phyloP scores from a whole-genome alignment of 2,797 vertebrate genomes.

The Halcyon smyrnensis region DNA sequence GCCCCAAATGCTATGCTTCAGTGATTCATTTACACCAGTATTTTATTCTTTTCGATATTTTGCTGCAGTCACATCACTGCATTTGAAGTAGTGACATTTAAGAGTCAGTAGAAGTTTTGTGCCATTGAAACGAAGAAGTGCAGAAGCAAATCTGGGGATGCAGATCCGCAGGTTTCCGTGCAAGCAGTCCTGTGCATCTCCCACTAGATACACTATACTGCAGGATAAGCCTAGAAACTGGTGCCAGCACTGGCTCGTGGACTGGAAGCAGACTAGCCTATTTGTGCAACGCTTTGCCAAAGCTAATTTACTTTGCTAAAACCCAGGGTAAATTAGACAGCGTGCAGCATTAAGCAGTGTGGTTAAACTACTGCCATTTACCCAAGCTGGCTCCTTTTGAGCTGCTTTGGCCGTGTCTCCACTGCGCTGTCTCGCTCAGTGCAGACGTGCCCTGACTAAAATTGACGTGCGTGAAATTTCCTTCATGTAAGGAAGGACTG shows the following conservation, averaged over 20 bases:
- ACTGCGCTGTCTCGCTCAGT: neutral
- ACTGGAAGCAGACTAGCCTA: neutral
- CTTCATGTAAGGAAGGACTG: conserved; percentile 3
- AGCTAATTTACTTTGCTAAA: conserved; percentile 51
- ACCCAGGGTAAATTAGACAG: conserved; percentile 20
- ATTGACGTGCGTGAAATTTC: conserved; percentile 14
- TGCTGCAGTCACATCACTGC: neutral
- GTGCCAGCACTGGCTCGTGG: conserved; percentile 25
- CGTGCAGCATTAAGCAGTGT: neutral
- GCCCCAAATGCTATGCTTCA: neutral
- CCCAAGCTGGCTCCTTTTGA: neutral
- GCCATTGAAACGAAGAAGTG: neutral
- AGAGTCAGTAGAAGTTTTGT: neutral
- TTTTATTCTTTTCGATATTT: neutral
- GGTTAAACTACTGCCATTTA: conserved; percentile 28
- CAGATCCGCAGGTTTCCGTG: neutral
- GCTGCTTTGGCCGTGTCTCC: conserved; percentile 8
- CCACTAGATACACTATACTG: neutral
- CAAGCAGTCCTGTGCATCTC: neutral
- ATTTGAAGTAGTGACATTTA: neutral
- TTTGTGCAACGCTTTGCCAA: conserved; percentile 43
- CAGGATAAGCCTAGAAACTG: neutral
- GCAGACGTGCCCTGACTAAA: neutral
- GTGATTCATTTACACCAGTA: neutral
- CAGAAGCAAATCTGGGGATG: neutral